Percentiles rank a stretch among this genome's conserved stretches.
Evolutionary conservation across 2,888 invertebrate species (phyloP).

Genomic region (Girardia tigrina): DNA sequence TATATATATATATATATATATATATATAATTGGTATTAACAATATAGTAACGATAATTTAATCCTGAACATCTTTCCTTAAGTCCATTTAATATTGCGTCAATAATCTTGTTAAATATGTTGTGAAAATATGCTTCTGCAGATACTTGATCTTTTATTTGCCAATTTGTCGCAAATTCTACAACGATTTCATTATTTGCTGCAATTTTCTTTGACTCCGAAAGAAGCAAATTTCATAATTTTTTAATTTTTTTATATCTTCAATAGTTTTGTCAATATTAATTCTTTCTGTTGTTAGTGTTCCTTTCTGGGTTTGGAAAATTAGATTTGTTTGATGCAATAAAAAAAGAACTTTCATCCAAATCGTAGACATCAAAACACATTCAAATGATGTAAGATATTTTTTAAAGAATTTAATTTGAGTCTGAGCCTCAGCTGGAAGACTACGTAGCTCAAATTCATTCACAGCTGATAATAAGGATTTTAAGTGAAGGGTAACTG

Average conservation of each 20-base stretch:
- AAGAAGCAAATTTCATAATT: background rate
- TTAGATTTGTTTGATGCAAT: constrained; percentile 18
- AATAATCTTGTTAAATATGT: background rate
- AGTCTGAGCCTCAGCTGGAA: background rate
- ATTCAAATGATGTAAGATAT: constrained; percentile 1
- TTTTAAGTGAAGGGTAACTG: constrained; percentile 1
- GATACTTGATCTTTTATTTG: constrained; percentile 18
- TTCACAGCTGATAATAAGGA: constrained; percentile 14
- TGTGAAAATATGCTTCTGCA: constrained; percentile 15
- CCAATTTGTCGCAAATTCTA: background rate
- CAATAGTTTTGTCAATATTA: constrained; percentile 5
- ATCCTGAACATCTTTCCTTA: background rate
- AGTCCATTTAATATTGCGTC: background rate
- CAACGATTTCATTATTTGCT: background rate
- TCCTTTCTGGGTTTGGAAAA: background rate
- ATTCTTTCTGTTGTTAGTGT: constrained; percentile 3
- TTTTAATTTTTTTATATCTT: constrained; percentile 20
- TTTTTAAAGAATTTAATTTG: constrained; percentile 6
- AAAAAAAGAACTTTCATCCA: constrained; percentile 11
- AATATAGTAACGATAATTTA: no score
- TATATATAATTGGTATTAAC: no score
- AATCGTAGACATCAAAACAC: constrained; percentile 8
- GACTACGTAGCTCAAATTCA: constrained; percentile 8
- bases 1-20: no score
- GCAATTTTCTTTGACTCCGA: background rate